Conservation (phyloP, 2,888 invertebrate genomes). For the Trichopoda pennipes region DNA sequence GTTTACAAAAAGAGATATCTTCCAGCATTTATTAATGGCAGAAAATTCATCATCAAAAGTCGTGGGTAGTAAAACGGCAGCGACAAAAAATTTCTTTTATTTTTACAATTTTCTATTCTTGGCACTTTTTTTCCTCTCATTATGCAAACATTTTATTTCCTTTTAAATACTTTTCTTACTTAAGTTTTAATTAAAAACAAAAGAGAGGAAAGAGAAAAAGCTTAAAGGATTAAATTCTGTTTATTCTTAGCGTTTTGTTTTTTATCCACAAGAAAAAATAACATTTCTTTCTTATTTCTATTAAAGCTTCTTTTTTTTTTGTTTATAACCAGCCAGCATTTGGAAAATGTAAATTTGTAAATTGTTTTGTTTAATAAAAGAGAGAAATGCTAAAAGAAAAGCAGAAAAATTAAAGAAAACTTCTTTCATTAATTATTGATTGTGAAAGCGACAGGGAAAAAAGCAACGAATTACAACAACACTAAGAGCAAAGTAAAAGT, state of each 20-base stretch:
- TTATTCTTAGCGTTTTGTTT: constrained; percentile 18
- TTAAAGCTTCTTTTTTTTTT: background rate
- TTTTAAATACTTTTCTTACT: constrained; percentile 58
- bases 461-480: constrained; percentile 1
- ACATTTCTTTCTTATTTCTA: constrained; percentile 14
- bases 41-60: constrained; percentile 39
- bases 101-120: background rate
- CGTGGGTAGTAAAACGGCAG: constrained; percentile 1
- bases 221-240: constrained; percentile 36
- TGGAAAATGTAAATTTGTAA: constrained; percentile 5
- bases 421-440: constrained; percentile 64
- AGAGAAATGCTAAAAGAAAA: constrained; percentile 9
- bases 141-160: constrained; percentile 50
- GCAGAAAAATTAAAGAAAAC: constrained; percentile 36
- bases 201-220: background rate
- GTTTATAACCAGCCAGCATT: background rate
- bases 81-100: background rate
- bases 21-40: constrained; percentile 24
- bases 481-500: constrained; percentile 19
- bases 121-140: constrained; percentile 1
- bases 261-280: background rate
- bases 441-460: constrained; percentile 39
- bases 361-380: constrained; percentile 20
- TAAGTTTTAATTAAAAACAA: constrained; percentile 60
- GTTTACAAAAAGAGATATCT: constrained; percentile 7